Conservation (phyloP, 2,888 invertebrate species). For the Orthosia gracilis region DNA sequence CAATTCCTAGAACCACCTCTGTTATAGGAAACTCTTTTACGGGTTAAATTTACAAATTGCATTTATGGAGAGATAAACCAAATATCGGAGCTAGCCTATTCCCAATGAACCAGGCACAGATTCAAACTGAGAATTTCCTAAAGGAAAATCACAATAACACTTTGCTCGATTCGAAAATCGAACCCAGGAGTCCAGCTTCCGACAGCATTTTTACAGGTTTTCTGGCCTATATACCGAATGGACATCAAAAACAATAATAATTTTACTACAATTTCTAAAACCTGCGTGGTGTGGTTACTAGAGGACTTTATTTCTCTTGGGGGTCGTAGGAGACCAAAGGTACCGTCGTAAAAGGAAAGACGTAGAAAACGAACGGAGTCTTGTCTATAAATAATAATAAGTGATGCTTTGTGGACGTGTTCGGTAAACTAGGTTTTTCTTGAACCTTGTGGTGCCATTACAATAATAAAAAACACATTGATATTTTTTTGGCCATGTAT, state of each 20-base stretch:
- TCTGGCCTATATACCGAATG: not conserved
- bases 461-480: not conserved
- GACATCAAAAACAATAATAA: slow-evolving; percentile 29
- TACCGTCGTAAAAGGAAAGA: slow-evolving; percentile 36
- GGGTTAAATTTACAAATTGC: not conserved
- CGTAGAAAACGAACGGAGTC: slow-evolving; percentile 14
- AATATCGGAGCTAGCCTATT: not conserved
- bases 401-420: slow-evolving; percentile 1
- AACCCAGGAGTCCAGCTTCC: slow-evolving; percentile 11
- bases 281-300: not conserved
- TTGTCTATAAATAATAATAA: slow-evolving; percentile 34
- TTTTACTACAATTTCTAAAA: slow-evolving; percentile 30
- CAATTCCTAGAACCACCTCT: too few species aligned
- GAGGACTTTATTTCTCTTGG: slow-evolving; percentile 29
- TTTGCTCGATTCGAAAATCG: not conserved
- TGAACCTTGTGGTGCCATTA: too few species aligned
- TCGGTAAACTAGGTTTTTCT: not conserved
- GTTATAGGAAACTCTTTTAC: too few species aligned
- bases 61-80: not conserved
- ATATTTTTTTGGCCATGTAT: not conserved
- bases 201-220: not conserved
- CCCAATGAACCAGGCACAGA: not conserved
- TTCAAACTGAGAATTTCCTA: not conserved
- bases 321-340: slow-evolving; percentile 33
- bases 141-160: not conserved